These are phyloP conservation scores for Erythrocebus patas DNA, from an alignment of 2,113 vertebrate species.

Conservation along the genomic window DNA sequence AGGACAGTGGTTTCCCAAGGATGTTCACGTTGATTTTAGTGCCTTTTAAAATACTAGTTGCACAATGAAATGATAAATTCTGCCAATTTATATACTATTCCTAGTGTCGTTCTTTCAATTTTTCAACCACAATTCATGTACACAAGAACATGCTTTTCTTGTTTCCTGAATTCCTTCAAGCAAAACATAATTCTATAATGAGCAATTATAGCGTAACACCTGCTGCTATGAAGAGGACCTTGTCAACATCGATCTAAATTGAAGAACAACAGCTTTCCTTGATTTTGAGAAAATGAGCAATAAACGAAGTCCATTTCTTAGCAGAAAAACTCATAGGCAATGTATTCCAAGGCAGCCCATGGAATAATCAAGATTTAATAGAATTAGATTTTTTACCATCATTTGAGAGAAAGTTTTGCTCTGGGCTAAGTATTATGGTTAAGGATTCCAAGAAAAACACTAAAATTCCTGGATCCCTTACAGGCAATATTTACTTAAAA, in stretches of 20 bases:
- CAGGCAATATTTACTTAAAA: constrained; percentile 42
- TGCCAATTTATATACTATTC: constrained; percentile 28
- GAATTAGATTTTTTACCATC: not conserved
- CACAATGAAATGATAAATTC: not conserved
- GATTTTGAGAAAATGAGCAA: constrained; percentile 57
- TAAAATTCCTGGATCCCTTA: not conserved
- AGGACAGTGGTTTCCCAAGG: not conserved
- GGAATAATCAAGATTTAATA: constrained; percentile 38
- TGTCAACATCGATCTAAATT: constrained; percentile 62
- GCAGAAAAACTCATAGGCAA: not conserved
- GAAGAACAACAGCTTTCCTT: constrained; percentile 64
- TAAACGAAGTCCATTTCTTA: constrained; percentile 56
- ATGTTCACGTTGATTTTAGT: constrained; percentile 1
- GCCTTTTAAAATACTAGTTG: constrained; percentile 37
- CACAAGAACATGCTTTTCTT: constrained; percentile 49
- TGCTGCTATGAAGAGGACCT: constrained; percentile 64
- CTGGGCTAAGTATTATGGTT: not conserved
- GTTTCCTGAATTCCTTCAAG: constrained; percentile 58
- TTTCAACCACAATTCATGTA: constrained; percentile 51
- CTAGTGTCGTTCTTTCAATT: constrained; percentile 31
- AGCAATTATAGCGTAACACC: constrained; percentile 77
- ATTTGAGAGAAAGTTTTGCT: not conserved
- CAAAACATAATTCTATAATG: constrained; percentile 76
- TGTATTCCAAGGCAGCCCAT: not conserved
- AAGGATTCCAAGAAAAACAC: constrained; percentile 38